phyloP scores from a whole-genome alignment of 2,888 invertebrate species.

The Campopleginae sp. region DNA sequence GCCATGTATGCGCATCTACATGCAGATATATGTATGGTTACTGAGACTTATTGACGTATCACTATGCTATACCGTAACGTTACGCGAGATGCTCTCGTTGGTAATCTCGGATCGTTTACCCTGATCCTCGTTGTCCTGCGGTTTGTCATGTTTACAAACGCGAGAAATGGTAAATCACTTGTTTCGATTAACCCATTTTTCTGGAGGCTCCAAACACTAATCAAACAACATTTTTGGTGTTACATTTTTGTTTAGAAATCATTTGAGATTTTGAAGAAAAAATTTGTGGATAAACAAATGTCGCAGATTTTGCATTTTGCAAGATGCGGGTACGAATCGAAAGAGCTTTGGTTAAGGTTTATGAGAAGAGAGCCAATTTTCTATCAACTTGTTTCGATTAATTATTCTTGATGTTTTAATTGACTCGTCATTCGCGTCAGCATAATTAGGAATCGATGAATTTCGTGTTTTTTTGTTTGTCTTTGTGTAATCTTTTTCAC shows the following conservation, averaged over 20 bases:
- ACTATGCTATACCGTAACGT: not conserved
- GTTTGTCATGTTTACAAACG: not conserved
- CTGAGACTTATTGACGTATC: slow-evolving; percentile 4
- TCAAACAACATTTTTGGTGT: not conserved
- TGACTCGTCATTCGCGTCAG: too few relatives aligned
- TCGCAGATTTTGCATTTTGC: too few relatives aligned
- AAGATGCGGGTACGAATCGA: too few relatives aligned
- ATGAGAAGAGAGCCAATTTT: too few relatives aligned
- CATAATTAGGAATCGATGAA: too few relatives aligned
- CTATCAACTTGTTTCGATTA: too few relatives aligned
- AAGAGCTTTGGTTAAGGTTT: too few relatives aligned
- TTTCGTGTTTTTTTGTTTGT: too few relatives aligned
- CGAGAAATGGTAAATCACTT: not conserved
- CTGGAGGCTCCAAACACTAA: not conserved
- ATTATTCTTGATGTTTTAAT: too few relatives aligned
- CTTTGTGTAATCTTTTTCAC: not conserved
- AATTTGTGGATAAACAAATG: too few relatives aligned
- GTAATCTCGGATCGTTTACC: not conserved
- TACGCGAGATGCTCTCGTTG: not conserved
- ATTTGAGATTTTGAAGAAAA: too few relatives aligned
- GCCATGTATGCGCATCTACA: slow-evolving; percentile 9
- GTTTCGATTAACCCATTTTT: not conserved
- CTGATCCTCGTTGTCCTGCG: not conserved
- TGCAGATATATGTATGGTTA: slow-evolving; percentile 1
- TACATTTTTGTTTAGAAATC: too few relatives aligned